These are phyloP conservation scores for Pelosia muscerda DNA, from an alignment of 2,888 invertebrate genomes.

Conservation along the genomic window DNA sequence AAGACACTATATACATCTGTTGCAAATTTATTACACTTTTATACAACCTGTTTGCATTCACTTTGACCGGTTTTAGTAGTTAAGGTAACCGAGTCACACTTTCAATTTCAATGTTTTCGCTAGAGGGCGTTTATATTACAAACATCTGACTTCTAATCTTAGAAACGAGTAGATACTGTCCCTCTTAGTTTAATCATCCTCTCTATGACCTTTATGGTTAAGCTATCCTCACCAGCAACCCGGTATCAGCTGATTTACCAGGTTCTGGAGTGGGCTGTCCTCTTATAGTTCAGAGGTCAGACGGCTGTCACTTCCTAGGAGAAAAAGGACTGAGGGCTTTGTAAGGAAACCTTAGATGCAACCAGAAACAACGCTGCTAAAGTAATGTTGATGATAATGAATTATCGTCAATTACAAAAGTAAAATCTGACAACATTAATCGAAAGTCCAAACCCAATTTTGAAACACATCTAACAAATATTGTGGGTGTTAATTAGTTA, in stretches of 20 bases:
- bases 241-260: no score
- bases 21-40: slow-evolving; percentile 16
- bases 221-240: no score
- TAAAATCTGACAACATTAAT: neutral
- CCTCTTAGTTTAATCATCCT: neutral
- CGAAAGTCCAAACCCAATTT: slow-evolving; percentile 13
- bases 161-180: neutral
- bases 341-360: no score
- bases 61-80: slow-evolving; percentile 10
- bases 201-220: no score
- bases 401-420: neutral
- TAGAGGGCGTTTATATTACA: slow-evolving; percentile 36
- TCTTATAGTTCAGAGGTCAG: no score
- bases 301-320: no score
- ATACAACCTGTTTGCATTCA: slow-evolving; percentile 18
- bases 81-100: neutral
- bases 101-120: slow-evolving; percentile 15
- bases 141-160: neutral
- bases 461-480: slow-evolving; percentile 9
- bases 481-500: slow-evolving; percentile 36
- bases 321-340: no score
- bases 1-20: slow-evolving; percentile 36
- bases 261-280: no score
- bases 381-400: neutral
- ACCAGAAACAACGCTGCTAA: no score